Conservation (phyloP, 2,797 vertebrate species). For the Helarctos malayanus region DNA sequence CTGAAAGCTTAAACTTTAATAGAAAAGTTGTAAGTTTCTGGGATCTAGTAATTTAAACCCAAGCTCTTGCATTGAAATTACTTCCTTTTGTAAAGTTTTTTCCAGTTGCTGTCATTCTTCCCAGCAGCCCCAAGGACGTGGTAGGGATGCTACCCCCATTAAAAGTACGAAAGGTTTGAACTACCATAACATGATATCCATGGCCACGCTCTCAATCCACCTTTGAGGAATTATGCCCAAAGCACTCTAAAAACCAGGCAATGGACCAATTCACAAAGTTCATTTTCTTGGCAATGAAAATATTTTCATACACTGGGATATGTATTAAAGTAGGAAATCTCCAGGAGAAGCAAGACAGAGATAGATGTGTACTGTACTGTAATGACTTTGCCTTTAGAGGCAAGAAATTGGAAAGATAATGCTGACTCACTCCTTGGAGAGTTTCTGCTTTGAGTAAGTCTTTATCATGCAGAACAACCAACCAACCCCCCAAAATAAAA, state of each 20-base stretch:
- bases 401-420: background rate
- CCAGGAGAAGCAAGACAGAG: background rate
- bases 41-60: background rate
- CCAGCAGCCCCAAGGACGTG: background rate
- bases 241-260: background rate
- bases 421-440: background rate
- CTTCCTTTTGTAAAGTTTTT: background rate
- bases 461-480: background rate
- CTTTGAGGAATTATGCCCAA: background rate
- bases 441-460: background rate
- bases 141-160: background rate
- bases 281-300: conserved; percentile 42
- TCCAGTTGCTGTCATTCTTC: background rate
- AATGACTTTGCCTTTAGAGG: background rate
- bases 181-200: background rate
- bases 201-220: background rate
- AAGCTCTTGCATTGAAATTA: background rate
- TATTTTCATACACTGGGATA: background rate
- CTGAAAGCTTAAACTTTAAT: background rate
- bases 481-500: too few species aligned
- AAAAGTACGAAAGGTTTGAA: background rate
- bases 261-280: background rate
- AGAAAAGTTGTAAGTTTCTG: background rate
- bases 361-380: background rate
- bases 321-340: background rate